Conservation (phyloP, 2,888 invertebrate species). For the Chrysodeixis includens region DNA sequence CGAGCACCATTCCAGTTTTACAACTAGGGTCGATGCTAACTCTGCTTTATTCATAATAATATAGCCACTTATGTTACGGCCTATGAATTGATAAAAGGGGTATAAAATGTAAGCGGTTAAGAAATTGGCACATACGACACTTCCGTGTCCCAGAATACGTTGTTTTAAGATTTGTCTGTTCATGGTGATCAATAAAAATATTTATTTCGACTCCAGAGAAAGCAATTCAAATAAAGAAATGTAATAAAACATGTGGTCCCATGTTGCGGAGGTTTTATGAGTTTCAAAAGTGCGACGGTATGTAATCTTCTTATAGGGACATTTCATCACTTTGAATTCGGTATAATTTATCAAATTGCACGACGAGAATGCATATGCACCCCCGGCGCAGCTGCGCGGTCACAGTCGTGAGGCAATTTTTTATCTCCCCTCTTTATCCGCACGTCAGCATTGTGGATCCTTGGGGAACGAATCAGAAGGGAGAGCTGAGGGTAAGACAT, state of each 20-base stretch:
- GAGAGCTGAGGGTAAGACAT: slow-evolving; percentile 65
- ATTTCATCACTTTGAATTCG: slow-evolving; percentile 80
- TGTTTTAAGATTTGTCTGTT: slow-evolving; percentile 36
- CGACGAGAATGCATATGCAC: slow-evolving; percentile 80
- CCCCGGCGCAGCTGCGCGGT: slow-evolving; percentile 80
- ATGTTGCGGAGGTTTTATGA: slow-evolving; percentile 55
- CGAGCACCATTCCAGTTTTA: slow-evolving; percentile 62
- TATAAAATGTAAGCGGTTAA: slow-evolving; percentile 39
- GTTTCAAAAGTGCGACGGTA: slow-evolving; percentile 51
- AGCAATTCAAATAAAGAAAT: slow-evolving; percentile 29
- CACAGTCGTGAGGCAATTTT: slow-evolving; percentile 80
- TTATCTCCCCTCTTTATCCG: slow-evolving; percentile 75
- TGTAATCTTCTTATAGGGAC: slow-evolving; percentile 73
- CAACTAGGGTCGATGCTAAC: slow-evolving; percentile 57
- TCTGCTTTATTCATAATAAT: slow-evolving; percentile 58
- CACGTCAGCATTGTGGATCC: slow-evolving; percentile 75
- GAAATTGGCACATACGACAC: slow-evolving; percentile 18
- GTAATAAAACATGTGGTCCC: slow-evolving; percentile 40
- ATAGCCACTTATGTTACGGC: slow-evolving; percentile 52
- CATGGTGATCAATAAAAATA: slow-evolving; percentile 30
- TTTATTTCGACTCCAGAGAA: slow-evolving; percentile 24
- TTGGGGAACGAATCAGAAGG: slow-evolving; percentile 77
- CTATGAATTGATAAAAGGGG: slow-evolving; percentile 53
- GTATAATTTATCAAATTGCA: slow-evolving; percentile 86
- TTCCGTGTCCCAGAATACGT: slow-evolving; percentile 14